phyloP scores from a whole-genome alignment of 1,140 invertebrate species.

The Contarinia nasturtii region DNA sequence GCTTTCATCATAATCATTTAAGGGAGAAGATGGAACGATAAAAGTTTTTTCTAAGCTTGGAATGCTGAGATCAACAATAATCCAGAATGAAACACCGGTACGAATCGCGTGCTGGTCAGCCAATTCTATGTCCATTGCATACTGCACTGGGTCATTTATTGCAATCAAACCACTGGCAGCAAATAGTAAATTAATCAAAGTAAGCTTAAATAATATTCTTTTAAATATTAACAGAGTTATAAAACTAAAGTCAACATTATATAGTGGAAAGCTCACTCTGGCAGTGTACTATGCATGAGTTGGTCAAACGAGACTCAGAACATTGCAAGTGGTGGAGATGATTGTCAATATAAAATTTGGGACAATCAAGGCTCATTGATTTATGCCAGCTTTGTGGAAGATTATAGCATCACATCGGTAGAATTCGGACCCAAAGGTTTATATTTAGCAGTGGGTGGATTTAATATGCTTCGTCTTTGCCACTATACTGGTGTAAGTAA shows the following conservation, averaged over 20 bases:
- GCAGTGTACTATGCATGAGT: conserved; percentile 64
- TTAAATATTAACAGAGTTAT: conserved; percentile 3
- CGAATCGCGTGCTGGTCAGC: conserved; percentile 77
- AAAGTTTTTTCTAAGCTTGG: conserved; percentile 95
- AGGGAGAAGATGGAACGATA: conserved; percentile 87
- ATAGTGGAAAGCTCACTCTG: conserved; percentile 94
- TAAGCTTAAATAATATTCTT: conserved; percentile 21
- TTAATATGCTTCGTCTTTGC: conserved; percentile 80
- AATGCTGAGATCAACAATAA: conserved; percentile 78
- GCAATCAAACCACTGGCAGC: conserved; percentile 81
- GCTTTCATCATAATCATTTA: too few relatives aligned
- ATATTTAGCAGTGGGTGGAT: conserved; percentile 82
- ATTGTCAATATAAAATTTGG: conserved; percentile 93
- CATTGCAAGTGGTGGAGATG: conserved; percentile 87
- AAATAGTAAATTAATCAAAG: conserved; percentile 67
- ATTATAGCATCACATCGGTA: conserved; percentile 80
- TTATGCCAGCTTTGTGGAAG: conserved; percentile 61
- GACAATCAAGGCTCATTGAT: conserved; percentile 73
- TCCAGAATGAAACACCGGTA: conserved; percentile 59
- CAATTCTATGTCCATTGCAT: conserved; percentile 64
- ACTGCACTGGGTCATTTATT: conserved; percentile 63
- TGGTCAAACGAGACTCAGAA: conserved; percentile 79
- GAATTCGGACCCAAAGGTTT: conserved; percentile 82
- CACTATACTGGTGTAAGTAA: conserved; percentile 74
- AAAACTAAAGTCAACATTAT: conserved; percentile 7